These are phyloP conservation scores for Lophius americanus DNA, from an alignment of 2,797 vertebrate species.

Conservation along the genomic window DNA sequence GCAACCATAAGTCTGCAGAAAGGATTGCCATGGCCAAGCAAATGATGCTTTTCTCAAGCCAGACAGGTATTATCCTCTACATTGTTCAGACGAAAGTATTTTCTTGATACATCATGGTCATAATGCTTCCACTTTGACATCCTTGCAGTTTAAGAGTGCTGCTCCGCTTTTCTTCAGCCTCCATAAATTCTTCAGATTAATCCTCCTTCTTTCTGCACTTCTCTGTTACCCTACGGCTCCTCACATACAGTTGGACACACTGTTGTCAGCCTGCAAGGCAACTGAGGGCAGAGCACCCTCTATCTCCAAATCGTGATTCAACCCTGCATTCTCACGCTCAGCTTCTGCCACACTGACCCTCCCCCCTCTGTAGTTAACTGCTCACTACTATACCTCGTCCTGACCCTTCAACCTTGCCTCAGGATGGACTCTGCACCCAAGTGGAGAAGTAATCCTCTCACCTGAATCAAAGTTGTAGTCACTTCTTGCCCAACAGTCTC, in stretches of 20 bases:
- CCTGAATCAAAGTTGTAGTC: slow-evolving; percentile 35
- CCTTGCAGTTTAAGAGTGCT: slow-evolving; percentile 43
- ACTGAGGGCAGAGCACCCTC: slow-evolving; percentile 20
- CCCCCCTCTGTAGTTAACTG: slow-evolving; percentile 47
- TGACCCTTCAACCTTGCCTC: slow-evolving; percentile 31
- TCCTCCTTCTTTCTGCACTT: slow-evolving; percentile 22
- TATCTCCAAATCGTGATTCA: slow-evolving; percentile 26
- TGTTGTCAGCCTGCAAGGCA: slow-evolving; percentile 27
- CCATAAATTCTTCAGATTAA: slow-evolving; percentile 20
- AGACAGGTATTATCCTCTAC: slow-evolving; percentile 11
- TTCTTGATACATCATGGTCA: slow-evolving; percentile 16
- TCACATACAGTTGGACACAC: slow-evolving; percentile 35
- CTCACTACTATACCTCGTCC: slow-evolving; percentile 19
- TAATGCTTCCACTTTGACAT: slow-evolving; percentile 38
- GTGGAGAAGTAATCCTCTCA: slow-evolving; percentile 39
- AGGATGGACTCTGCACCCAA: slow-evolving; percentile 13
- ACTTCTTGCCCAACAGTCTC: slow-evolving; percentile 24
- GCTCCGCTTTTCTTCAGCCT: slow-evolving; percentile 32
- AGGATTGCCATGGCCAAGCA: slow-evolving; percentile 19
- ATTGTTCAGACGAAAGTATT: slow-evolving; percentile 26
- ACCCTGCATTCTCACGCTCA: slow-evolving; percentile 2
- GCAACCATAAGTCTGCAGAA: neutral
- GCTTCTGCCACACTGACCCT: slow-evolving; percentile 14
- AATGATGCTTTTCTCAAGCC: slow-evolving; percentile 23
- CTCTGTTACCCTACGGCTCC: slow-evolving; percentile 46